phyloP scores from a whole-genome alignment of 1,140 invertebrate species.

The Adelges cooleyi region DNA sequence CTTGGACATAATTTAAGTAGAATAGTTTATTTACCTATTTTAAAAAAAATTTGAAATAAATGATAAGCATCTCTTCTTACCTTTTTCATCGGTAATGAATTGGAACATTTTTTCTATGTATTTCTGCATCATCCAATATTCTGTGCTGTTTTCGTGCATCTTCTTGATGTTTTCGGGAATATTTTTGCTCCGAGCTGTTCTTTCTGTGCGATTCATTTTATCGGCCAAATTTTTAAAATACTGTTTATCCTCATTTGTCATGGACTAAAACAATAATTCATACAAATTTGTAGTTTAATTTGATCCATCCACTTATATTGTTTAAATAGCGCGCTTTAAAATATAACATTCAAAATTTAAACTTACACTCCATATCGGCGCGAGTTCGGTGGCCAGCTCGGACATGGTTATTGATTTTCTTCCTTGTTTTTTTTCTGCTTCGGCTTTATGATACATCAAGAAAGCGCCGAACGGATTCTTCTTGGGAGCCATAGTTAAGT shows the following conservation, averaged over 20 bases:
- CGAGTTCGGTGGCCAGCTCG: not conserved
- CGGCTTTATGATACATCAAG: not conserved
- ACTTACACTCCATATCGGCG: slow-evolving; percentile 5
- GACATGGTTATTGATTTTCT: not conserved
- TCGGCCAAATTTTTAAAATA: not conserved
- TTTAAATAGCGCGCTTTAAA: not conserved
- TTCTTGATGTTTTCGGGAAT: not conserved
- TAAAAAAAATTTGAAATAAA: too few species aligned
- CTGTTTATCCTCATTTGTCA: not conserved
- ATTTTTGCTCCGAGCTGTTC: not conserved
- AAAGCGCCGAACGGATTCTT: not conserved
- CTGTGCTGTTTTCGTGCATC: not conserved
- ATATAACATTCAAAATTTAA: not conserved
- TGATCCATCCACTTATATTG: not conserved
- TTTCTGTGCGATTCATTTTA: not conserved
- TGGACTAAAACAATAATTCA: not conserved
- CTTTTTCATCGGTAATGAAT: not conserved
- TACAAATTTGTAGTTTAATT: not conserved
- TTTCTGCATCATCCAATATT: not conserved
- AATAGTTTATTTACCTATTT: too few species aligned
- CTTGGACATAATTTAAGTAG: too few species aligned
- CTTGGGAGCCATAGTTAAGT: slow-evolving; percentile 11
- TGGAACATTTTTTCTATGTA: not conserved
- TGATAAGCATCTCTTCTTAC: too few species aligned
- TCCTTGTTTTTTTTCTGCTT: not conserved